Base-by-base conservation (phyloP, 2,113 vertebrate species). In the Trematomus loennbergii region DNA sequence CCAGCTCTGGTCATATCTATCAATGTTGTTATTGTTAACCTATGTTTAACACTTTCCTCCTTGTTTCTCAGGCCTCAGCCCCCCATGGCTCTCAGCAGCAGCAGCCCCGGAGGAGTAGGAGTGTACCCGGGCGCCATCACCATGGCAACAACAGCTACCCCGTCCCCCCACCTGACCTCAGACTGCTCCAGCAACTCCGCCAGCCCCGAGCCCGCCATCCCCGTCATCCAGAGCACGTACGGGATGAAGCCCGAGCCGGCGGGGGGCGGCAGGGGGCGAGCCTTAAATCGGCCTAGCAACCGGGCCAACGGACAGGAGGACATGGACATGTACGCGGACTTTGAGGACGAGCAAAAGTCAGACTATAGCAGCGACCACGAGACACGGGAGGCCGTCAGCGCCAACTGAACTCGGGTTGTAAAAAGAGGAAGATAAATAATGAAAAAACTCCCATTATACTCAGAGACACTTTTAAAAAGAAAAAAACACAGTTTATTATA, bases 331-430 rank as follows among this genome's bases (percentile, higher is more conserved):
- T 99, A 98, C 11, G 98, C 98, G 76, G 98, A 99, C 94, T 99
- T 97, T 89, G 98, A 99, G 92, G 98, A 99, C 13, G 97, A 99
- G 77, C 97, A 97, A 94, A 99, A 99, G 96, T 99, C 98, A 93
- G 97, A 99, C 97, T 99, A 99, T 95, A 99, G 98, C 92, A 99
- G 98, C 67, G 98, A 99, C 93, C 98, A 96, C 0, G 98, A 99
- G 94, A 96, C 96, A 74, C 96, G 95, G 53, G 97, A 98, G 96
- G 95, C 96, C 70, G 96, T 98, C 93, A 96, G 95, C 86, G 96
- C 98, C 96, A 99, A 99, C 95, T 99, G 96, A 98, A 94, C 78
- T 82, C 75, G 45, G 77, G 49, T 22, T 64, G 36, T 62, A 72
- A 45, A 68, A 69, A 86, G 5, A 40, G 36, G 36, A 9, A 75